Conservation (phyloP, 2,888 invertebrate species). For the Hymenopus coronatus region DNA sequence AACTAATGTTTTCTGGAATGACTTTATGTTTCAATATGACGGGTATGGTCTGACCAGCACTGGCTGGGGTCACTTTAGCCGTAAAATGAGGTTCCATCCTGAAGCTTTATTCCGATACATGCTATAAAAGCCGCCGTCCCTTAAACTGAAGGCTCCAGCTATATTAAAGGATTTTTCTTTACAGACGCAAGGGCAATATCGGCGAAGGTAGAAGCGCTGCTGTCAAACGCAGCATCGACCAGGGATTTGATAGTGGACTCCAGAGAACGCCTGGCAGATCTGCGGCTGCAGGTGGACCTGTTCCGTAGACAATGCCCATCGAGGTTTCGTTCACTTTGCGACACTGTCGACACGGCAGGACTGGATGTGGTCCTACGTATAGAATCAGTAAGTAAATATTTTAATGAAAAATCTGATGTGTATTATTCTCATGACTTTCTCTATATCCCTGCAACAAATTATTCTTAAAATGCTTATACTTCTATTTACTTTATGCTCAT, state of each 20-base stretch:
- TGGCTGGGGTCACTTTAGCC: too few species aligned
- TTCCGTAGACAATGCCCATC: slow-evolving; percentile 63
- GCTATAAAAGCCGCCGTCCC: background rate
- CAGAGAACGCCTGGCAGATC: slow-evolving; percentile 58
- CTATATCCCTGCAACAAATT: too few species aligned
- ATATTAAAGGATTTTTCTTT: slow-evolving; percentile 33
- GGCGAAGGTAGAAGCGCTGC: slow-evolving; percentile 54
- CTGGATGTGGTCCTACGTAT: slow-evolving; percentile 63
- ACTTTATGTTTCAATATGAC: too few species aligned
- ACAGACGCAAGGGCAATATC: slow-evolving; percentile 60
- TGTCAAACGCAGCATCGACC: slow-evolving; percentile 57
- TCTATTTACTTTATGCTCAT: too few species aligned
- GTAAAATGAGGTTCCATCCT: too few species aligned
- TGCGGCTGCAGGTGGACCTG: slow-evolving; percentile 58
- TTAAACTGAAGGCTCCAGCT: background rate
- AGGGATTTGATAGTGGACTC: slow-evolving; percentile 54
- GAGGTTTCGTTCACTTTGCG: slow-evolving; percentile 71
- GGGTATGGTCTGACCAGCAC: too few species aligned
- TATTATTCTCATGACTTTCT: too few species aligned
- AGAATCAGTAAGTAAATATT: slow-evolving; percentile 53
- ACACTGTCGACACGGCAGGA: slow-evolving; percentile 69
- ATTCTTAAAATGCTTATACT: too few species aligned
- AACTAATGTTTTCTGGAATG: too few species aligned
- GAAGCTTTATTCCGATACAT: too few species aligned
- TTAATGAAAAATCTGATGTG: too few species aligned